A percentile compares a stretch with the other conserved stretches of the same genome.
phyloP scores from a whole-genome alignment of 2,113 vertebrate genomes.

The Nanorana parkeri region DNA sequence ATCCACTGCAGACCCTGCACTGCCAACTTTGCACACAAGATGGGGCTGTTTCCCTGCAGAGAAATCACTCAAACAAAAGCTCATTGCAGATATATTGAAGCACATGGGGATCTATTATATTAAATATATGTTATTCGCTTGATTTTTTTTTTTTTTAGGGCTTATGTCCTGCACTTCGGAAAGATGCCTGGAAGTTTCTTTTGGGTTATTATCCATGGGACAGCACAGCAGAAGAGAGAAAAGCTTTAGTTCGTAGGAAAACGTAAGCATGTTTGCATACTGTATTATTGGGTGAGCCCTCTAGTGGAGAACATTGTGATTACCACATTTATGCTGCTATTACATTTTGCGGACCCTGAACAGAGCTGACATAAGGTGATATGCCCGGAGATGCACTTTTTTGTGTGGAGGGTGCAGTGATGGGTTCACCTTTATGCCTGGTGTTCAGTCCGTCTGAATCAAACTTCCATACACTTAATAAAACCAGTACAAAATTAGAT shows the following conservation, averaged over 20 bases:
- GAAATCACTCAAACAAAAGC: too few species aligned
- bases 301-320: background rate
- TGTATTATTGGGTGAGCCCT: background rate
- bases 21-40: background rate
- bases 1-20: constrained; percentile 8
- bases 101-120: background rate
- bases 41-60: constrained; percentile 6
- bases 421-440: too few species aligned
- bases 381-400: too few species aligned
- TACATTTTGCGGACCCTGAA: too few species aligned
- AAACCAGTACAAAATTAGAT: too few species aligned
- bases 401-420: too few species aligned
- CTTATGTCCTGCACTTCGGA: constrained; percentile 74
- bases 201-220: constrained; percentile 88
- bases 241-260: constrained; percentile 78
- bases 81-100: constrained; percentile 9
- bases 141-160: constrained; percentile 72
- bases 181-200: constrained; percentile 89
- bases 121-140: constrained; percentile 8
- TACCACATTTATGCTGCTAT: background rate
- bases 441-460: too few species aligned
- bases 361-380: too few species aligned
- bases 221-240: constrained; percentile 80
- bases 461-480: too few species aligned
- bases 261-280: constrained; percentile 73